Percentiles rank a stretch among this genome's conserved stretches.
These are phyloP conservation scores for Tyria jacobaeae DNA, from an alignment of 2,888 invertebrate species.

Conservation along the genomic window DNA sequence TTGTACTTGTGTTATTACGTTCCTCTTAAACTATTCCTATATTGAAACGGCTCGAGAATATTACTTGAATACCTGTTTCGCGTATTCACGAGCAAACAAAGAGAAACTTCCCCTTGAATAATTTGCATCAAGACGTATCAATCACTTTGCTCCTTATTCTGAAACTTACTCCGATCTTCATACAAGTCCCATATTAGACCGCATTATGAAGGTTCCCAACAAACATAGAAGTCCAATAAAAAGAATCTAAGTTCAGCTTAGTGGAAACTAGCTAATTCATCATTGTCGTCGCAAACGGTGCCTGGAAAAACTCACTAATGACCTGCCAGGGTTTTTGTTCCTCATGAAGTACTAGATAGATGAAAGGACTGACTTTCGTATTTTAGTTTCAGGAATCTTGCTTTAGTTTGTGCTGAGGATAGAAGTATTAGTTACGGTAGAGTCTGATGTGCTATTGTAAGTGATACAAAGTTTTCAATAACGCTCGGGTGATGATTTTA, in stretches of 20 bases:
- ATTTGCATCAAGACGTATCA: conserved; percentile 46
- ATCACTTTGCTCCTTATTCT: conserved; percentile 41
- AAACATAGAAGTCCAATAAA: conserved; percentile 43
- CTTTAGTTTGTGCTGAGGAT: conserved; percentile 18
- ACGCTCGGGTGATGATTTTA: not conserved
- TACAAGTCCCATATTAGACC: conserved; percentile 28
- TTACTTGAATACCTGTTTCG: conserved; percentile 1
- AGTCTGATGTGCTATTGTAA: not conserved
- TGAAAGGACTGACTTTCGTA: conserved; percentile 35
- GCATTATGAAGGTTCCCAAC: conserved; percentile 24
- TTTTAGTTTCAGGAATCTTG: conserved; percentile 22
- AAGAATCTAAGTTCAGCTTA: conserved; percentile 39
- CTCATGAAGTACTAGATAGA: conserved; percentile 37
- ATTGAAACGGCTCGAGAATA: not conserved
- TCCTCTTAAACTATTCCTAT: not conserved
- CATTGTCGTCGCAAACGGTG: conserved; percentile 63
- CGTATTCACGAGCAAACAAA: conserved; percentile 18
- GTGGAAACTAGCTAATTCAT: conserved; percentile 58
- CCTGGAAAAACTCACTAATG: conserved; percentile 67
- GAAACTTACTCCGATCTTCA: conserved; percentile 39
- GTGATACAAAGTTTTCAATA: not conserved
- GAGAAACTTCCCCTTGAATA: conserved; percentile 29
- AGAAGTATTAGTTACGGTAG: conserved; percentile 17
- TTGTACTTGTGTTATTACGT: not conserved
- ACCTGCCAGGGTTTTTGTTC: conserved; percentile 59